Evolutionary conservation across 23 tunicate species (phyloP).

Genomic region (Aplidium turbinatum): DNA sequence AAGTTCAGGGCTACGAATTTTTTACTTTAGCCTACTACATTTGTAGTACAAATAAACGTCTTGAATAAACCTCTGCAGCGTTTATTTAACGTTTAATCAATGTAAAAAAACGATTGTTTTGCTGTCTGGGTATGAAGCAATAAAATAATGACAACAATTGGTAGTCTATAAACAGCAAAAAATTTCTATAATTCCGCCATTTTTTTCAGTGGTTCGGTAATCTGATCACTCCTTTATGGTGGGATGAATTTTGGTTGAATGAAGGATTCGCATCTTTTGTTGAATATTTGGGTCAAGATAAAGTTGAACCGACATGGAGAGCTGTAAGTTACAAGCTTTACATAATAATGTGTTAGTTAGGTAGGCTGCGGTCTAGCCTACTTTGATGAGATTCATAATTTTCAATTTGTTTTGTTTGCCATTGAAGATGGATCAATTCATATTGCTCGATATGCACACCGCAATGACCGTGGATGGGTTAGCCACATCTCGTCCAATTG

Average conservation of each 20-base stretch:
- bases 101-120: too few relatives aligned
- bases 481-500: constrained; percentile 49
- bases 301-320: constrained; percentile 36
- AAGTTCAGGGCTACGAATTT: too few relatives aligned
- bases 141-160: too few relatives aligned
- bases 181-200: not conserved
- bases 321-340: constrained; percentile 29
- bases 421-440: constrained; percentile 41
- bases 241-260: constrained; percentile 63
- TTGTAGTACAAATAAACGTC: too few relatives aligned
- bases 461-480: constrained; percentile 38
- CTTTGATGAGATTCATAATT: too few relatives aligned
- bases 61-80: too few relatives aligned
- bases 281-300: constrained; percentile 11
- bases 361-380: too few relatives aligned
- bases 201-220: constrained; percentile 63
- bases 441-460: constrained; percentile 27
- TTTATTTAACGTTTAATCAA: too few relatives aligned
- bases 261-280: constrained; percentile 52
- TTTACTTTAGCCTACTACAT: too few relatives aligned
- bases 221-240: constrained; percentile 55
- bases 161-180: not conserved
- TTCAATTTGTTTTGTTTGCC: too few relatives aligned
- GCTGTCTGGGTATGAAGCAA: too few relatives aligned
- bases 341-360: too few relatives aligned